These are phyloP conservation scores for Leuciscus idus DNA, from an alignment of 2,113 vertebrate genomes.

Conservation along the genomic window DNA sequence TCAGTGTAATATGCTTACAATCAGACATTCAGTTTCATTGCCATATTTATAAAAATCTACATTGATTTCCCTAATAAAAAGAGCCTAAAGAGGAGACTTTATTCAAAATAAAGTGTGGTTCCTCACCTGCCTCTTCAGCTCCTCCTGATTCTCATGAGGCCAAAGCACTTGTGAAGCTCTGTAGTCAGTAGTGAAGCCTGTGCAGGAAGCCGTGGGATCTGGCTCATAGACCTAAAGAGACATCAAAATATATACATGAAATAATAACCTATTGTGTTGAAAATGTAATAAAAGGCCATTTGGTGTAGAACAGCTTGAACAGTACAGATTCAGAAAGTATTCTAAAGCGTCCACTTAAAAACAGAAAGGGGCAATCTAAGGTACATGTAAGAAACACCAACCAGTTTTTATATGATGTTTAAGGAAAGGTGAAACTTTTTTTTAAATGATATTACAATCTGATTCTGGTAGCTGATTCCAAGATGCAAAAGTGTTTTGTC, in stretches of 20 bases:
- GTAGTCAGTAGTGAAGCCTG: constrained; percentile 47
- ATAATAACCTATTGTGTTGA: background rate
- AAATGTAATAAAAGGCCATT: background rate
- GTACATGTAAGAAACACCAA: background rate
- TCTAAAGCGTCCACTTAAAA: background rate
- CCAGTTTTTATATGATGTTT: background rate
- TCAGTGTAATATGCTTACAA: no score
- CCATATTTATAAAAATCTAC: background rate
- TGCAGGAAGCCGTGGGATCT: constrained; percentile 16
- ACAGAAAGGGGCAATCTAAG: background rate
- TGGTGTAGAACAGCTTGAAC: background rate
- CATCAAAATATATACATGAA: background rate
- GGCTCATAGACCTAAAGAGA: constrained; percentile 67
- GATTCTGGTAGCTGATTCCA: background rate
- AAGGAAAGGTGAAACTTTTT: background rate
- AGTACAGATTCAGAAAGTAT: background rate
- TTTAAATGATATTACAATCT: background rate
- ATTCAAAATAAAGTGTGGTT: background rate
- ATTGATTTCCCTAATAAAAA: no score
- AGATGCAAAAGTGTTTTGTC: background rate
- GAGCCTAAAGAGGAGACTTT: background rate
- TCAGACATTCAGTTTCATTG: background rate
- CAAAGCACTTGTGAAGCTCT: constrained; percentile 66
- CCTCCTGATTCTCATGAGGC: constrained; percentile 78
- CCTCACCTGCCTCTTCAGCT: constrained; percentile 82